Evolutionary conservation across 2,113 vertebrate genomes (phyloP), one percentile per base, ranked within the genome.

Genomic region (Merops nubicus): DNA sequence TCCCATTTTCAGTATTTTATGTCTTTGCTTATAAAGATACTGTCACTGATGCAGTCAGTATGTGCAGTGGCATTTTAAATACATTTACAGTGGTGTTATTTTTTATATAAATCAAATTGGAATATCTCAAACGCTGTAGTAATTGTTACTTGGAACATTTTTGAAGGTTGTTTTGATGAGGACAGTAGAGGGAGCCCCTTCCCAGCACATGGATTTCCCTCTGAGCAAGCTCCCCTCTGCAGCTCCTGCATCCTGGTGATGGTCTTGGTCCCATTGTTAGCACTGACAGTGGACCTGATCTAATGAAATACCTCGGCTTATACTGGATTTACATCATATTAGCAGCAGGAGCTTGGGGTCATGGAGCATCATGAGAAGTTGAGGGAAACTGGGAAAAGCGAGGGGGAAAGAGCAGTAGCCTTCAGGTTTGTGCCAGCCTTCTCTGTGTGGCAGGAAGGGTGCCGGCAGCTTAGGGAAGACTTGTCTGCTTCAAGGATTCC

Each of bases 111-210:
- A 63, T 81, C 16, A 60, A 42, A 12, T 23, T 18, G 33, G 13
- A 85, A 22, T 28, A n/a, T 8, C 50, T 60, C 7, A 2, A 38
- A 60, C 0, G 1, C 53, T 70, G 26, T 43, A 48, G 34, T 22
- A 25, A 15, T 26, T 38, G 31, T 65, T 50, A 21, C 11, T 68
- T 23, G 26, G 43, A 36, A 29, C 12, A 1, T 33, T 56, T 79
- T 57, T 28, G 48, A 15, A 33, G 11, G n/a, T 67, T 40, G 36
- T 54, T 90, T 60, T 42, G 15, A 1, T 63, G 42, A 1, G 28
- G 74, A 47, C 96, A 91, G 69, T 9, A 95, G 95, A 79, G 96
- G 96, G 96, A 85, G 65, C 85, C 34, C 72, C 15, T 15, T 56
- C n/a, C 85, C 22, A 72, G 60, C 51, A 29, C 13, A 28, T 1